Base-by-base conservation (phyloP, 2,797 vertebrate genomes). In the Sphenodon punctatus region DNA sequence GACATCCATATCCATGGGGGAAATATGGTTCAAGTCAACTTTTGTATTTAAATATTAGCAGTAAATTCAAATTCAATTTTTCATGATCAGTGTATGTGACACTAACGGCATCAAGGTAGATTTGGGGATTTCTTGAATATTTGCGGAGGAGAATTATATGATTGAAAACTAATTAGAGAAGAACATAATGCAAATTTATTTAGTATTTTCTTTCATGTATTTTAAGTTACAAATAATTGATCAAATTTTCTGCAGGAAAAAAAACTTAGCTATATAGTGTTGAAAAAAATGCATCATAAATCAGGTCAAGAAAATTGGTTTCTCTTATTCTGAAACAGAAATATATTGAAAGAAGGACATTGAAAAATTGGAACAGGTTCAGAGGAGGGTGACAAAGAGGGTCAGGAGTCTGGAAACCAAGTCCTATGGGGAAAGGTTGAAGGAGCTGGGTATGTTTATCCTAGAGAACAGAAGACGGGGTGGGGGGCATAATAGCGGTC, bases 31-130 rank as follows among this genome's bases (percentile, higher is more conserved):
- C 86, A 91, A 90, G 89, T 91, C 78, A 88, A 87, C 86, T 85
- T 88, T 92, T 13, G 81, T 85, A 88, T 89, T 93, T 92, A 94
- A 93, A 94, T 92, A 93, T 93, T 90, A 93, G 82, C 93, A 91
- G 81, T 92, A 92, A 94, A 93, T 94, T 94, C 89, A 89, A 92
- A 92, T 94, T 94, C 89, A 92, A 88, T 93, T 90, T 92, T 91
- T 89, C 75, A 64, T 94, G 89, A 91, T 92, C 89, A 89, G 79
- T 87, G 89, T 88, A 90, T 89, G 89, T 75, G 91, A 92, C 85
- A 86, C 84, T 93, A 93, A 92, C 88, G 94, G 93, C 88, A 92
- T 94, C 91, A 95, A 86, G 79, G 88, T 92, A 93, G 87, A 88
- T 87, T 89, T 92, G 82, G 92, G 90, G 84, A 93, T 92, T 92